Evolutionary conservation across 2,113 vertebrate species (phyloP), one percentile per base, ranked within the genome.

Genomic region (Lasiurus cinereus): DNA sequence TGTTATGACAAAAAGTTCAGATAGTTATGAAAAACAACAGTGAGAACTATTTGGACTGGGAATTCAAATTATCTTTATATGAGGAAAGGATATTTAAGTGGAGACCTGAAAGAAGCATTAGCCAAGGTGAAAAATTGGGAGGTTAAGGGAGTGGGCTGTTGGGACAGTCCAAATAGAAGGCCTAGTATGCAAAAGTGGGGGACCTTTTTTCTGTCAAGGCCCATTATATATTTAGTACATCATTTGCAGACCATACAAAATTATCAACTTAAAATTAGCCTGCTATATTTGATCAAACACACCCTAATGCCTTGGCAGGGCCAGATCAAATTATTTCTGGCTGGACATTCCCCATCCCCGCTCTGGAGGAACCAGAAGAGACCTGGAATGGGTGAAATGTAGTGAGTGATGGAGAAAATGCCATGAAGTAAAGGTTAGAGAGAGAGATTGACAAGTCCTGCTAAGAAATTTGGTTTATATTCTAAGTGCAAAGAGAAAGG

Each of bases 401-500:
- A 59, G 6, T 70, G 5, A 91, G 13, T 22, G 15, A 24, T 33
- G 24, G 62, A 39, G 11, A 43, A 84, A 85, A 67, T 29, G 5
- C 29, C 52, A 79, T 39, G 22, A 94, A 27, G 59, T 33, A 46
- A 46, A 46, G 13, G 39, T 36, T 62, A 8, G 4, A 87, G 12
- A 56, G 2, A 85, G 2, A 70, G 54, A 64, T 4, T 52, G 43
- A 62, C 12, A 56, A 70, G 9, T 8, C 33, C 73, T 89, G 22
- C 73, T 76, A 82, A 89, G 52, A 6, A 92, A 90, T n/a, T 72
- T 50, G 67, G 43, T 54, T 70, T 91, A 64, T 77, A 69, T n/a
- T 48, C 64, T 73, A 86, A 64, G 19, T 29, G 16, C 36, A 95
- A 92, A 70, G 48, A 90, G 29, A 95, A 91, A 91, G 90, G 5